These are phyloP conservation scores for Drosophila santomea DNA, from an alignment of 1,140 invertebrate genomes.

Conservation along the genomic window DNA sequence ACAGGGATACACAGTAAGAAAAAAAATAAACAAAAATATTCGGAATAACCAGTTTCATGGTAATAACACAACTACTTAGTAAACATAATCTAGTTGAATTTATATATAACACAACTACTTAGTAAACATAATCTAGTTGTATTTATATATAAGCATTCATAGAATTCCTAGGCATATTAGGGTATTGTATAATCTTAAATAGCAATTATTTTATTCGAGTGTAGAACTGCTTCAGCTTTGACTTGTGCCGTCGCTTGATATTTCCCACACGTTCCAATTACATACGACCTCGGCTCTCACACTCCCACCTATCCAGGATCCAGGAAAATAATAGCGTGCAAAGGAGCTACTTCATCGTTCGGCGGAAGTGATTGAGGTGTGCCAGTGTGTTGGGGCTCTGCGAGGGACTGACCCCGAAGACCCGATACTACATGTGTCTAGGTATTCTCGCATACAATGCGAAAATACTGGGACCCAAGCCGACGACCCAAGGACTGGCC, in stretches of 20 bases:
- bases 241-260: constrained; percentile 62
- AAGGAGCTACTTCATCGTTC: constrained; percentile 84
- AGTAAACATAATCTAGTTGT: too few species aligned
- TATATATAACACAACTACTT: too few species aligned
- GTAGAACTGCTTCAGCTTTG: constrained; percentile 18
- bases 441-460: constrained; percentile 29
- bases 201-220: constrained; percentile 24
- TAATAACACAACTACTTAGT: too few species aligned
- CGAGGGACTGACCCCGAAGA: constrained; percentile 32
- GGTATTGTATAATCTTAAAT: too few species aligned
- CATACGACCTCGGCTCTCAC: constrained; percentile 41
- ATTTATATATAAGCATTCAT: too few species aligned
- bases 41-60: too few species aligned
- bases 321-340: constrained; percentile 83
- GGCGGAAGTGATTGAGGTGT: constrained; percentile 84
- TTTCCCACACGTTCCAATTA: constrained; percentile 84
- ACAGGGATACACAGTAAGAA: background rate
- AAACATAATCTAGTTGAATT: too few species aligned
- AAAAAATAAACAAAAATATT: background rate
- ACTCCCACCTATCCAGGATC: background rate
- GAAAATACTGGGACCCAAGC: constrained; percentile 45
- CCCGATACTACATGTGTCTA: constrained; percentile 33
- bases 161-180: too few species aligned
- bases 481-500: constrained; percentile 39
- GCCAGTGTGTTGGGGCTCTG: constrained; percentile 52